phyloP scores from a whole-genome alignment of 2,797 vertebrate species.

The Dromococcyx pavoninus region DNA sequence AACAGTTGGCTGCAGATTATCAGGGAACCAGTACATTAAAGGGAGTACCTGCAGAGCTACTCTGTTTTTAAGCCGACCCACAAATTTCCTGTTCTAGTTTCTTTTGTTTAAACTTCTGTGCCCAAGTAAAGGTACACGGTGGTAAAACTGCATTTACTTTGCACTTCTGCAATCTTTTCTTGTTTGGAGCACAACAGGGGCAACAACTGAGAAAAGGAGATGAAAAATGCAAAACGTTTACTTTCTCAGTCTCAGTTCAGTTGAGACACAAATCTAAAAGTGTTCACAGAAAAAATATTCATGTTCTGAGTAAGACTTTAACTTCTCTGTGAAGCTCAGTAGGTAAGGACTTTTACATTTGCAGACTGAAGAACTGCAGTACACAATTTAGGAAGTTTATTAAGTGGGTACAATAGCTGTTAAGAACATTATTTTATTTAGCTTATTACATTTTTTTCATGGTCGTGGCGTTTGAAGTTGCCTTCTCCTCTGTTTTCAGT shows the following conservation, averaged over 20 bases:
- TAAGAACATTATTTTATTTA: background rate
- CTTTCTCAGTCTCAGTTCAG: background rate
- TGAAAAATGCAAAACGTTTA: background rate
- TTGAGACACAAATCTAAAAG: background rate
- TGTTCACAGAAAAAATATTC: background rate
- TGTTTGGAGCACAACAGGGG: background rate
- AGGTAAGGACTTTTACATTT: background rate
- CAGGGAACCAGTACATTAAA: rapidly evolving
- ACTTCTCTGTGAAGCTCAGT: background rate
- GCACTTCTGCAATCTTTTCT: background rate
- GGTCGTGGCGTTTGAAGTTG: background rate
- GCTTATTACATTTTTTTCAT: background rate
- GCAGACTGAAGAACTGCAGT: background rate
- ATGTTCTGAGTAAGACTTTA: background rate
- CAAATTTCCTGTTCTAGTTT: background rate
- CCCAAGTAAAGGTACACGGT: background rate
- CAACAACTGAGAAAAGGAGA: background rate
- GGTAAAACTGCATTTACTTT: background rate
- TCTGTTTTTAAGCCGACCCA: background rate
- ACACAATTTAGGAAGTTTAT: background rate
- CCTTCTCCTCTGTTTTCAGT: background rate
- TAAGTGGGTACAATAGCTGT: background rate
- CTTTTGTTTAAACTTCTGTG: background rate
- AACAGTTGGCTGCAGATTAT: background rate
- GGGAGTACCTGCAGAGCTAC: background rate